Percentiles rank a stretch among this genome's conserved stretches.
Evolutionary conservation across 2,797 vertebrate species (phyloP).

Genomic region (Sebastes nivosus): DNA sequence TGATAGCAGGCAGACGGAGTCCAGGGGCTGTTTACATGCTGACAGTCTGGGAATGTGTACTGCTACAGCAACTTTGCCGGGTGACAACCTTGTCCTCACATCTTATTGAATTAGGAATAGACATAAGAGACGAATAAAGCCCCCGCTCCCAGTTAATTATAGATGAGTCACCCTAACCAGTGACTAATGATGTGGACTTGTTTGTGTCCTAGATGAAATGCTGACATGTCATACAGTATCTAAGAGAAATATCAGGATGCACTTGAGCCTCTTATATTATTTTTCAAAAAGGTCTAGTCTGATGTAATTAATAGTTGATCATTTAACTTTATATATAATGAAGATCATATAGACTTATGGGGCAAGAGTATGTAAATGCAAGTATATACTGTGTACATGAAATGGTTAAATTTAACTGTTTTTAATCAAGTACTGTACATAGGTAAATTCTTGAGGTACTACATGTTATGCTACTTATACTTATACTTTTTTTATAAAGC

Average conservation of each 20-base stretch:
- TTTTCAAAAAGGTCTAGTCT: background rate
- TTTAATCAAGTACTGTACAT: background rate
- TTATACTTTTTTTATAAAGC: background rate
- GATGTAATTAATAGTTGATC: background rate
- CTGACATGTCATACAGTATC: slow-evolving; percentile 48
- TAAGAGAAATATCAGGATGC: slow-evolving; percentile 12
- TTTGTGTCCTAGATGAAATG: slow-evolving; percentile 66
- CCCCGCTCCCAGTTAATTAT: slow-evolving; percentile 68
- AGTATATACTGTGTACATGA: background rate
- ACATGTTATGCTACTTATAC: background rate
- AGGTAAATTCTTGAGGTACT: background rate
- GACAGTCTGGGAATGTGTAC: slow-evolving; percentile 57
- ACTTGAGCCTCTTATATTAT: background rate
- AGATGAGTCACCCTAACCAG: slow-evolving; percentile 43
- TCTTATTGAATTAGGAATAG: slow-evolving; percentile 73
- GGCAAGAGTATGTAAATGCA: background rate
- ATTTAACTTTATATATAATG: background rate
- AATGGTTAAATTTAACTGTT: background rate
- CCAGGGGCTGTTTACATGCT: slow-evolving; percentile 77
- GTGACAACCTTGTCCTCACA: slow-evolving; percentile 64
- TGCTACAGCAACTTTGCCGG: slow-evolving; percentile 45
- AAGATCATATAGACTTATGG: background rate
- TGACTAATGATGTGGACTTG: slow-evolving; percentile 65
- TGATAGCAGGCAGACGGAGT: slow-evolving; percentile 49
- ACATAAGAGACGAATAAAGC: slow-evolving; percentile 52